Evolutionary conservation across 1,140 invertebrate genomes (phyloP).

Genomic region (Druon quercuslanigerum): DNA sequence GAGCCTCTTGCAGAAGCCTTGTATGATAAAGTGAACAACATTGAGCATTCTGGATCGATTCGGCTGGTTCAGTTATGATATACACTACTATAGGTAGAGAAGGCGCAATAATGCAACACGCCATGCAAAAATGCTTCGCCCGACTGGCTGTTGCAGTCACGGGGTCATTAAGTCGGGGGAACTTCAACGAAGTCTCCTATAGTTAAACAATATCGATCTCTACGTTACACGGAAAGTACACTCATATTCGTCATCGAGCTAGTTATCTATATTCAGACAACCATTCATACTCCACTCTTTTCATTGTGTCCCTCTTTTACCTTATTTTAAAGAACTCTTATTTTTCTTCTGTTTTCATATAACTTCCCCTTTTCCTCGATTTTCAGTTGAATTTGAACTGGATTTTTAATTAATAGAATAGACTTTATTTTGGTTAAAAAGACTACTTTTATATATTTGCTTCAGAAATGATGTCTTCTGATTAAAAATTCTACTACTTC

Average conservation of each 20-base stretch:
- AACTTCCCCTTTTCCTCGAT: too few species aligned
- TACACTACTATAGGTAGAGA: neutral
- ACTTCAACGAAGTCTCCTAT: constrained; percentile 21
- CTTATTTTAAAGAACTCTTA: too few species aligned
- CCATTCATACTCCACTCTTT: too few species aligned
- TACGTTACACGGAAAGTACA: neutral
- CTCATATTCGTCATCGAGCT: neutral
- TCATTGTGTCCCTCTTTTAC: too few species aligned
- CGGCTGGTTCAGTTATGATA: constrained; percentile 32
- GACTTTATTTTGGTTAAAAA: too few species aligned
- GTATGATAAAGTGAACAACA: neutral
- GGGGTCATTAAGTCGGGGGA: constrained; percentile 65
- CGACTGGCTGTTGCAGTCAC: constrained; percentile 55
- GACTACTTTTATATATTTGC: too few species aligned
- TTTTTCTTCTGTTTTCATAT: too few species aligned
- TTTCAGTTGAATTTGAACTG: too few species aligned
- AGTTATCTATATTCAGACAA: neutral
- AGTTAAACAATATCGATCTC: constrained; percentile 11
- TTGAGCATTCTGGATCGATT: constrained; percentile 35
- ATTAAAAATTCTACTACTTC: too few species aligned
- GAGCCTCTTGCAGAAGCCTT: neutral
- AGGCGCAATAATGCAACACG: constrained; percentile 18
- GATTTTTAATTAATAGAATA: too few species aligned
- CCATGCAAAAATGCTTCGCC: constrained; percentile 47
- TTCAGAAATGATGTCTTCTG: too few species aligned